phyloP scores from a whole-genome alignment of 2,888 invertebrate species.

The Neocrepidodera transversa region DNA sequence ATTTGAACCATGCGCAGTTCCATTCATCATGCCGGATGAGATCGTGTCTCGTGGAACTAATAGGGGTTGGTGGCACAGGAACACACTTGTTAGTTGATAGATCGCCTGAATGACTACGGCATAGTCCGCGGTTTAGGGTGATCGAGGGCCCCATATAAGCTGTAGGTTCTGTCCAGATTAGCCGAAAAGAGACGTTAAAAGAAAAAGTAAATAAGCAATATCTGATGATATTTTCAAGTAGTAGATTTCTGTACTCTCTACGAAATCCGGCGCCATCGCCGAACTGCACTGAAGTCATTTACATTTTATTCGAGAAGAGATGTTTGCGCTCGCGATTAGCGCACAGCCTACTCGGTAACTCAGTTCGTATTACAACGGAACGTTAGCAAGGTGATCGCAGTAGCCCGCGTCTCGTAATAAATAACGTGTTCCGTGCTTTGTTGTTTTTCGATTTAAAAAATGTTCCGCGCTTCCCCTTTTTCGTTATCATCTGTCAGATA shows the following conservation, averaged over 20 bases:
- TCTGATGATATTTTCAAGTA: neutral
- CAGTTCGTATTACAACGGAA: neutral
- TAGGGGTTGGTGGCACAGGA: no score
- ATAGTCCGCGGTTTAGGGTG: no score
- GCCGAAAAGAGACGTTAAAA: no score
- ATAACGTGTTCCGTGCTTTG: constrained; percentile 7
- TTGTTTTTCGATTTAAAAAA: constrained; percentile 21
- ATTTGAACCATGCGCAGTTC: no score
- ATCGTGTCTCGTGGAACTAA: no score
- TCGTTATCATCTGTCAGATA: constrained; percentile 4
- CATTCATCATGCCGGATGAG: no score
- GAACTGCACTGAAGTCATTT: constrained; percentile 18
- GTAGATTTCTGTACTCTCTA: neutral
- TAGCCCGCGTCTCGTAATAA: constrained; percentile 11
- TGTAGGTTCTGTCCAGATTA: no score
- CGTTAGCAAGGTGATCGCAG: constrained; percentile 1
- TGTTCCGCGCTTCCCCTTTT: neutral
- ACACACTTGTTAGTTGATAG: no score
- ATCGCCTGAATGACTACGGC: no score
- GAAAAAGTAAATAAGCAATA: no score
- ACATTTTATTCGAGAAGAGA: constrained; percentile 19
- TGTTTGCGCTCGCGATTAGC: constrained; percentile 32
- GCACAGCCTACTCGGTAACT: constrained; percentile 32
- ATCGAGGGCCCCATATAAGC: no score
- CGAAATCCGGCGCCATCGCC: constrained; percentile 22